These are phyloP conservation scores for Silurus glanis DNA, from an alignment of 2,113 vertebrate species.

Conservation along the genomic window DNA sequence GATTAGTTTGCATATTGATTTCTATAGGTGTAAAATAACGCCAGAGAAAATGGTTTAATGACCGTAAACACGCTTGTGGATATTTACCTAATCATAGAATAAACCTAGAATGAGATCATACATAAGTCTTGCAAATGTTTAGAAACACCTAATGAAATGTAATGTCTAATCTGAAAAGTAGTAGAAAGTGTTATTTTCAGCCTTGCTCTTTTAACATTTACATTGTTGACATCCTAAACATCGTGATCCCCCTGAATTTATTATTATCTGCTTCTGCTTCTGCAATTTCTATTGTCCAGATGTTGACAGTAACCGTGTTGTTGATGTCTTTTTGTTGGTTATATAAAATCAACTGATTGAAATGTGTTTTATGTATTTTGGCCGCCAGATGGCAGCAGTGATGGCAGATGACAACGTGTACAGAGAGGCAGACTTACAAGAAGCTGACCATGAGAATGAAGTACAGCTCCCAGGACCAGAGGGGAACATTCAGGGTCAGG, in stretches of 20 bases:
- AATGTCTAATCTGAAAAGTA: neutral
- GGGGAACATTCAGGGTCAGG: slow-evolving; percentile 66
- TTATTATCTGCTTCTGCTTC: neutral
- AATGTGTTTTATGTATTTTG: neutral
- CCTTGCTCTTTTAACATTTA: neutral
- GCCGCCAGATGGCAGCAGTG: slow-evolving; percentile 70
- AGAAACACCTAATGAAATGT: neutral
- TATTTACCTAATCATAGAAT: neutral
- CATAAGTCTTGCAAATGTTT: neutral
- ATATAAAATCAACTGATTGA: neutral
- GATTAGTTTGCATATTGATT: neutral
- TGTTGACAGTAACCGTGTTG: neutral
- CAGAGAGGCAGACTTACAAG: slow-evolving; percentile 31
- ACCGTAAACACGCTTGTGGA: neutral
- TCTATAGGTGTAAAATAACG: neutral
- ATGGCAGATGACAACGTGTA: slow-evolving; percentile 55
- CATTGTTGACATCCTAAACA: too few species aligned
- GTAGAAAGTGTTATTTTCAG: neutral
- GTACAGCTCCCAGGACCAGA: slow-evolving; percentile 58
- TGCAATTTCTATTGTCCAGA: neutral
- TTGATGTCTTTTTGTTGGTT: neutral
- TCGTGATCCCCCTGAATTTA: neutral
- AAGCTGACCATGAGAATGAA: slow-evolving; percentile 52
- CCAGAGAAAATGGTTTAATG: neutral
- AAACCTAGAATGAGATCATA: neutral